phyloP scores from a whole-genome alignment of 2,888 invertebrate genomes.

The Pollenia griseotomentosa region DNA sequence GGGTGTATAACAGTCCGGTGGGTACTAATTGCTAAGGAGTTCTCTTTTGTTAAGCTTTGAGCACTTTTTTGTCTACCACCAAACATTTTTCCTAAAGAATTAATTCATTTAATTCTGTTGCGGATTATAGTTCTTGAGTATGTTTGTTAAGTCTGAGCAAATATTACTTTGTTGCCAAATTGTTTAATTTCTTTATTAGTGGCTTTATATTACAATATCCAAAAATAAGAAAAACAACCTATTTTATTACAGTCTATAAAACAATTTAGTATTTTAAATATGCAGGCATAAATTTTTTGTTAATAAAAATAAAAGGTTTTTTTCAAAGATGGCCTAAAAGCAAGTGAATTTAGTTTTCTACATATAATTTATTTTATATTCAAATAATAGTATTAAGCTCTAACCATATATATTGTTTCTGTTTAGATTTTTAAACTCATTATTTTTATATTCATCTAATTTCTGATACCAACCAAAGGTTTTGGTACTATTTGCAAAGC shows the following conservation, averaged over 20 bases:
- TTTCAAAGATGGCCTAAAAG: neutral
- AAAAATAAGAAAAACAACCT: neutral
- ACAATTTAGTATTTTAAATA: neutral
- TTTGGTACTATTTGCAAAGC: conserved; percentile 21
- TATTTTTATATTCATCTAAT: no score
- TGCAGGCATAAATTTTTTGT: neutral
- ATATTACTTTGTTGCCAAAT: conserved; percentile 35
- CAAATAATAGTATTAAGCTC: no score
- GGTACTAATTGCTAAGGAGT: no score
- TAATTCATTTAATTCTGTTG: conserved; percentile 16
- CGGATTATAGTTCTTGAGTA: no score
- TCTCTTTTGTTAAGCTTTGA: neutral
- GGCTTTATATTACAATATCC: conserved; percentile 41
- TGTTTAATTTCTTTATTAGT: conserved; percentile 41
- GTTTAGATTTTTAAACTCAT: no score
- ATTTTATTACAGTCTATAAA: conserved; percentile 36
- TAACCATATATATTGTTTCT: no score
- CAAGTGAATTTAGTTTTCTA: no score
- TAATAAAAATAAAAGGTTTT: neutral
- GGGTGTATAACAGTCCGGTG: no score
- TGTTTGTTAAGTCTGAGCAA: neutral
- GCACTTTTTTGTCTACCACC: neutral
- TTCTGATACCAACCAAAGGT: neutral
- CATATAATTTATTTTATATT: no score
- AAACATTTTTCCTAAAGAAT: neutral